Conservation (phyloP, 2,888 invertebrate species). For the Cylindroiulus punctatus region DNA sequence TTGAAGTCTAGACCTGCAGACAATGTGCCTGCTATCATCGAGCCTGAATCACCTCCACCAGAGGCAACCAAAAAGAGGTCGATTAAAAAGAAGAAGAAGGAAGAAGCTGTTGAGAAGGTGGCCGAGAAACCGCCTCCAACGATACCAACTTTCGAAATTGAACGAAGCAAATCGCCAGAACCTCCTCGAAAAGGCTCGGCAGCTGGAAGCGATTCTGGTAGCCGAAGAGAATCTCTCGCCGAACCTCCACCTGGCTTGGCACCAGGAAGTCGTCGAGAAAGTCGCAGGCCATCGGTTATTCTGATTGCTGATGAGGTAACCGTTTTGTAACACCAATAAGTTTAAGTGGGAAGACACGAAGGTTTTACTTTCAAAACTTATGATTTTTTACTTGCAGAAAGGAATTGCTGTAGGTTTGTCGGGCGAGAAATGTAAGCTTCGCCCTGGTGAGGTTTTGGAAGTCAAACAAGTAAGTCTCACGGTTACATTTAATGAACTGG, state of each 20-base stretch:
- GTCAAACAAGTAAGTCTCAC: conserved; percentile 60
- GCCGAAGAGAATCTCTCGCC: conserved; percentile 77
- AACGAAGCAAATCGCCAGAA: conserved; percentile 76
- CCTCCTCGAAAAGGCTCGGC: conserved; percentile 78
- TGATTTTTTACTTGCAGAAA: conserved; percentile 60
- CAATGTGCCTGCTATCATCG: conserved; percentile 55
- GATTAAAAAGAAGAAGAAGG: conserved; percentile 56
- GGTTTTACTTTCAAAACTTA: neutral
- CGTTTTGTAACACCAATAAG: conserved; percentile 56
- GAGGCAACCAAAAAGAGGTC: conserved; percentile 55
- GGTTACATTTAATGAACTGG: no score
- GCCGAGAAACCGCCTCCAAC: neutral
- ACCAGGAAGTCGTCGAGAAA: conserved; percentile 57
- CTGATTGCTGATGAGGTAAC: conserved; percentile 94
- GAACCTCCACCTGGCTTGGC: conserved; percentile 55
- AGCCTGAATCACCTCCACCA: conserved; percentile 44
- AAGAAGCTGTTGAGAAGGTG: conserved; percentile 58
- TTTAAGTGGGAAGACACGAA: neutral
- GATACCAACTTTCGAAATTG: conserved; percentile 76
- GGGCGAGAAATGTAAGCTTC: conserved; percentile 61
- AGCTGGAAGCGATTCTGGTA: conserved; percentile 73
- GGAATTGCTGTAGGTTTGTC: conserved; percentile 61
- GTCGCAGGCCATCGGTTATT: conserved; percentile 85
- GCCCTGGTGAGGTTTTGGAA: conserved; percentile 62
- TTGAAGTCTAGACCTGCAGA: neutral